Conservation (phyloP, 2,113 vertebrate genomes). For the Sinocyclocheilus anophthalmus region DNA sequence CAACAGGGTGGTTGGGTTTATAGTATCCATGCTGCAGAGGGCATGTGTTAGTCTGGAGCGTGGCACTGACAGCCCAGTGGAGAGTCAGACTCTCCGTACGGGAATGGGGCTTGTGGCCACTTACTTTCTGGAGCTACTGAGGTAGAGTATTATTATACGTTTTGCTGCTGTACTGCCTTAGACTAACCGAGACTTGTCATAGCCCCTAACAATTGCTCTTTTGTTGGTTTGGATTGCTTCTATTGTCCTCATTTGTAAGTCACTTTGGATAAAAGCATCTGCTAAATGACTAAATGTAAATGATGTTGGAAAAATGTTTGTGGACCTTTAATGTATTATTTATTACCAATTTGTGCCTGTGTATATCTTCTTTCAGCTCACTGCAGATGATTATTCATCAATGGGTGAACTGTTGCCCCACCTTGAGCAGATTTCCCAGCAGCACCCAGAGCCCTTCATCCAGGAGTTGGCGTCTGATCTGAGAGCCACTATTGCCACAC, state of each 20-base stretch:
- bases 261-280: too few species aligned
- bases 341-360: background rate
- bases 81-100: constrained; percentile 88
- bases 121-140: constrained; percentile 82
- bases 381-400: constrained; percentile 74
- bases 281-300: too few species aligned
- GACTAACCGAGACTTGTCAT: too few species aligned
- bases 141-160: constrained; percentile 71
- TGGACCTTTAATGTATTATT: background rate
- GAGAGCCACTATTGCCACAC: constrained; percentile 85
- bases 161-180: background rate
- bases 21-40: constrained; percentile 81
- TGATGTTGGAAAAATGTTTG: background rate
- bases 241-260: too few species aligned
- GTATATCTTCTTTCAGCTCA: constrained; percentile 71
- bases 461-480: constrained; percentile 87
- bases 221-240: too few species aligned
- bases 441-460: constrained; percentile 80
- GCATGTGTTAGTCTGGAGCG: constrained; percentile 73
- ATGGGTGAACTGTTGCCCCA: constrained; percentile 79
- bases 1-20: constrained; percentile 87
- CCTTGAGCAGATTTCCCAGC: constrained; percentile 79
- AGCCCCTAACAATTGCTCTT: too few species aligned
- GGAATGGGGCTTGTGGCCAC: constrained; percentile 89
- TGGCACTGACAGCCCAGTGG: constrained; percentile 67